Base-by-base conservation (phyloP, 1,140 invertebrate genomes). In the Drosophila teissieri region DNA sequence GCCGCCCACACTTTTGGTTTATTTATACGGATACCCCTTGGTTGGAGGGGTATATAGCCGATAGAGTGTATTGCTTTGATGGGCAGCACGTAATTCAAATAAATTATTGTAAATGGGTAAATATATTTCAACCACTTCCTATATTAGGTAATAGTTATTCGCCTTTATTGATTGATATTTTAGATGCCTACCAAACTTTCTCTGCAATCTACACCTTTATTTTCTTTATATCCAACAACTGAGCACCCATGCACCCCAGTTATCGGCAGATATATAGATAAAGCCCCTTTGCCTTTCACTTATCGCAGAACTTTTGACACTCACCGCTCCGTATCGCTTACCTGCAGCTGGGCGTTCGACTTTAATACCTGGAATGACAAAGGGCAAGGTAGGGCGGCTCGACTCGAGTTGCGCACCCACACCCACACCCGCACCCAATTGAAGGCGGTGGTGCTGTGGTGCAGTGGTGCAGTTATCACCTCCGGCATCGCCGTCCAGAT, bases 1-100 rank as follows among this genome's bases (percentile, higher is more conserved):
- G 58, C 69, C 81, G 70, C 83, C 83, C 57, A 88, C 83, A 64
- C 83, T 52, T 52, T 64, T 53, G 53, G 49, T 82, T 86, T 86
- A 88, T 88, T 89, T 88, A 77, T 80, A 62, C 40, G 48, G 8
- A 73, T 61, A 73, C 68, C 69, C 69, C 39, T 36, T 10, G 1
- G 14, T 22, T 15, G n/a, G 24, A 2, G 37, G n/a, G 31, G 17
- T 42, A 58, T 34, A 31, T 62, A 37, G 0, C 2, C 3, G 5
- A 10, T 4, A 19, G 34, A 24, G 53, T 4, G 24, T 4, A 4
- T 24, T 24, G 24, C 24, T 10, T 31, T 31, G 8, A 31, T 31
- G 2, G 27, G 7, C 27, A 8, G 27, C 7, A 31, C 27, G 8
- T 31, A 31, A 8, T 31, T 8, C 7, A 31, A 24, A 24, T 24